Conservation (phyloP, 2,888 invertebrate species). For the Drosophila kanekoi region DNA sequence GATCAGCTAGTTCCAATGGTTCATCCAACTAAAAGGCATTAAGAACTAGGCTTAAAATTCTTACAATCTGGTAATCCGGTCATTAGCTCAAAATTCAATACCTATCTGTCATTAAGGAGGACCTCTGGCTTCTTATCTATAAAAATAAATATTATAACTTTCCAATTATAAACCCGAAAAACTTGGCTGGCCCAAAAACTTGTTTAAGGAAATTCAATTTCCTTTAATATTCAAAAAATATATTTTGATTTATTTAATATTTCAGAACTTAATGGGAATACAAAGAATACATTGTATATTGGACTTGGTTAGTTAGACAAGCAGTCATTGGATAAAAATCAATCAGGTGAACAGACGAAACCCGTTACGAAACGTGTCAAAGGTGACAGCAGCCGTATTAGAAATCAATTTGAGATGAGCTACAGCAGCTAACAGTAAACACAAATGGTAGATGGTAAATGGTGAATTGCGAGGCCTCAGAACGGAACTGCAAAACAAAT, state of each 20-base stretch:
- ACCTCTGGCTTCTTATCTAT: too few relatives aligned
- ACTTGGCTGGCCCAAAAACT: too few relatives aligned
- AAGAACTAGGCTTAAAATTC: too few relatives aligned
- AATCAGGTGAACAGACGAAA: slow-evolving; percentile 46
- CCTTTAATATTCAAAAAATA: neutral
- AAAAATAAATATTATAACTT: too few relatives aligned
- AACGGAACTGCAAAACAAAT: slow-evolving; percentile 70
- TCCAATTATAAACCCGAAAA: too few relatives aligned
- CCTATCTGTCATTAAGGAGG: too few relatives aligned
- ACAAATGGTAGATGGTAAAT: slow-evolving; percentile 40
- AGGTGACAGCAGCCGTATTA: slow-evolving; percentile 73
- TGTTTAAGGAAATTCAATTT: neutral
- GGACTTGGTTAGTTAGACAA: slow-evolving; percentile 7
- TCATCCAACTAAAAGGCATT: neutral
- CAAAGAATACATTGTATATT: neutral
- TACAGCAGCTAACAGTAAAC: slow-evolving; percentile 67
- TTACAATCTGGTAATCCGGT: too few relatives aligned
- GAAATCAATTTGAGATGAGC: slow-evolving; percentile 72
- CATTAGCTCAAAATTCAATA: too few relatives aligned
- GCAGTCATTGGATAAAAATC: slow-evolving; percentile 41
- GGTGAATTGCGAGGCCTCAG: slow-evolving; percentile 44
- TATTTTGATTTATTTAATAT: neutral
- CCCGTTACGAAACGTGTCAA: slow-evolving; percentile 73
- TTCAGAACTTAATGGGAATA: neutral
- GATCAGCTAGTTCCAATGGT: neutral